Base-by-base conservation (phyloP, 2,113 vertebrate genomes). In the Phrynosoma blainvillii region DNA sequence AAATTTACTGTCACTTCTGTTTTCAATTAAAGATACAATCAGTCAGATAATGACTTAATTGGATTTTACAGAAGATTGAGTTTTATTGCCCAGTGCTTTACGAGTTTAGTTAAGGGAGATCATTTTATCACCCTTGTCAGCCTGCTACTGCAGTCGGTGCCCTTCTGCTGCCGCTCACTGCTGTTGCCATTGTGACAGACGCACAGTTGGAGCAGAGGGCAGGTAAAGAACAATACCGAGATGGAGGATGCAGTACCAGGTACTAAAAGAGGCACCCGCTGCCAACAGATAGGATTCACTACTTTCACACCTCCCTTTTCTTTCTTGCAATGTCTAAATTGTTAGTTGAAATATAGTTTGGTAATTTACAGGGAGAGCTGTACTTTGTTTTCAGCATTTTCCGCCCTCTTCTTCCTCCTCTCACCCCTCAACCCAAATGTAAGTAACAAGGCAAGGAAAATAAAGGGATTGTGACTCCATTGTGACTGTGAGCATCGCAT, bases 11-110 rank as follows among this genome's bases (percentile, higher is more conserved):
- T 99, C 99, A 99, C 98, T 99, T 99, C 99, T 99, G 98, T 99
- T 99, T 99, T 99, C 98, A 99, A 99, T 99, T 99, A 99, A 99
- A 99, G 99, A 99, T 99, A 99, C 98, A 99, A 99, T 99, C 99
- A 99, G 98, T 99, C 98, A 99, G 98, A 99, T 99, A 99, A 99
- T 99, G 99, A 99, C 98, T 99, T 99, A 99, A 99, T 99, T 99
- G 98, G 98, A 99, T 99, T 99, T 99, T 98, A 99, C 98, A 98
- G 98, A 98, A 99, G 98, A 99, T 99, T 99, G 98, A 99, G 97
- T 98, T 99, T 99, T 99, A 99, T 98, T 98, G 98, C 98, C 96
- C 93, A 90, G 96, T 99, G 98, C 98, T 99, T 99, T 99, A 99
- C 97, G 98, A 98, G 98, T 99, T 99, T 99, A 98, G 98, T 99